phyloP scores from a whole-genome alignment of 2,113 vertebrate genomes.

The Oreochromis spilurus region DNA sequence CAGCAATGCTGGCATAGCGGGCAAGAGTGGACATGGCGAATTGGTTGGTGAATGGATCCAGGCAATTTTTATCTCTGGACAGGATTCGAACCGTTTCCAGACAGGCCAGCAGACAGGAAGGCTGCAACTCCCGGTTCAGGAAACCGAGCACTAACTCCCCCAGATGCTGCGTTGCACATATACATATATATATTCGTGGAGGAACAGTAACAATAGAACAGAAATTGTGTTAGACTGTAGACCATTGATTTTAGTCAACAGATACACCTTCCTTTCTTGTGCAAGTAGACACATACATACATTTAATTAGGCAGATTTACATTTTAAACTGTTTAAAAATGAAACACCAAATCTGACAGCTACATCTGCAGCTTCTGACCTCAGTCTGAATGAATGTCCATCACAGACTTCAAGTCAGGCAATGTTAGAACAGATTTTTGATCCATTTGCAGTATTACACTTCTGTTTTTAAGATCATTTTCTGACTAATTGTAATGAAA shows the following conservation, averaged over 20 bases:
- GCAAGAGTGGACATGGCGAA: slow-evolving; percentile 78
- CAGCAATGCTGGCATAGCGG: slow-evolving; percentile 70
- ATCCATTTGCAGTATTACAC: background rate
- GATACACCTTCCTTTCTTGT: background rate
- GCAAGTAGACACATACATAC: background rate
- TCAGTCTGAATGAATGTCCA: background rate
- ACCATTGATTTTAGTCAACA: background rate
- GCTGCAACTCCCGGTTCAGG: slow-evolving; percentile 81
- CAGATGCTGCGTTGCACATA: slow-evolving; percentile 70
- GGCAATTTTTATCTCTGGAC: slow-evolving; percentile 82
- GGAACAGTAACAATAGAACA: background rate
- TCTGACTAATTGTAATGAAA: background rate
- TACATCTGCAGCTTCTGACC: background rate
- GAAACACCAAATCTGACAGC: background rate
- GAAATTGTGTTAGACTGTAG: background rate
- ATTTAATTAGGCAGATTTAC: background rate
- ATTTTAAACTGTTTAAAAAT: background rate
- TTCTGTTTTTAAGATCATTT: background rate
- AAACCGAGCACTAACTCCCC: slow-evolving; percentile 79
- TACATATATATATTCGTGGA: background rate
- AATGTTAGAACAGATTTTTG: background rate
- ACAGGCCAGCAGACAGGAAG: slow-evolving; percentile 81
- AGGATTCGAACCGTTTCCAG: slow-evolving; percentile 89
- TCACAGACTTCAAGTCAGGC: background rate
- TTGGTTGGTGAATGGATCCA: slow-evolving; percentile 75